Percentiles rank a stretch among this genome's conserved stretches.
Conservation (phyloP, 2,113 vertebrate genomes). For the Tragulus kanchil region DNA sequence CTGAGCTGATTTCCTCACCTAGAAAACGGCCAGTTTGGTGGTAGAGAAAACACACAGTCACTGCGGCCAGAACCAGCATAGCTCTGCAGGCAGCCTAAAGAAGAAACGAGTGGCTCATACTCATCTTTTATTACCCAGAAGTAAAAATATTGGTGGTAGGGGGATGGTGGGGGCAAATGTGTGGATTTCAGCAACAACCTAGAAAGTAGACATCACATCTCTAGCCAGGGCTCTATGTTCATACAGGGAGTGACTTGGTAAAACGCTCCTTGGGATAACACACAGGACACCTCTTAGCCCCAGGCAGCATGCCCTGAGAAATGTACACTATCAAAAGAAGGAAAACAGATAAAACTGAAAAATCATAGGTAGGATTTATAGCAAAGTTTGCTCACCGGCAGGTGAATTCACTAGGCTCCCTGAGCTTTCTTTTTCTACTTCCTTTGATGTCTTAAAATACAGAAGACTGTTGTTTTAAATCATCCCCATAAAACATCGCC, state of each 20-base stretch:
- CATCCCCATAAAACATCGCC: conserved; percentile 73
- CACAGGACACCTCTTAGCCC: background rate
- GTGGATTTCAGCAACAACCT: background rate
- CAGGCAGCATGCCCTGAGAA: conserved; percentile 29
- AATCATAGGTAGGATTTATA: conserved; percentile 71
- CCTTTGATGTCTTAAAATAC: conserved; percentile 80
- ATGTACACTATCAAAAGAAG: conserved; percentile 64
- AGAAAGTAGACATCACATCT: conserved; percentile 1
- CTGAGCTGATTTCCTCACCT: conserved; percentile 36
- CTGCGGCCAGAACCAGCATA: background rate
- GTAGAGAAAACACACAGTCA: background rate
- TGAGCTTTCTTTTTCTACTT: conserved; percentile 55
- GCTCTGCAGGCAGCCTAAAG: background rate
- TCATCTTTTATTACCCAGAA: background rate
- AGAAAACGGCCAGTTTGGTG: background rate
- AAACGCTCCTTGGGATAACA: background rate
- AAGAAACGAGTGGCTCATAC: background rate
- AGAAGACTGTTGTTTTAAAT: conserved; percentile 78
- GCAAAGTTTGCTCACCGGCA: conserved; percentile 63
- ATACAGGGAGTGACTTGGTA: conserved; percentile 16
- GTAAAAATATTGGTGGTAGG: background rate
- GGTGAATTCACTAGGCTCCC: conserved; percentile 70
- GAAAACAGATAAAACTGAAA: conserved; percentile 71
- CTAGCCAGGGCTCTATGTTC: conserved; percentile 28
- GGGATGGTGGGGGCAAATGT: background rate